Evolutionary conservation across 2,797 vertebrate genomes (phyloP).

Genomic region (Arvicola amphibius): DNA sequence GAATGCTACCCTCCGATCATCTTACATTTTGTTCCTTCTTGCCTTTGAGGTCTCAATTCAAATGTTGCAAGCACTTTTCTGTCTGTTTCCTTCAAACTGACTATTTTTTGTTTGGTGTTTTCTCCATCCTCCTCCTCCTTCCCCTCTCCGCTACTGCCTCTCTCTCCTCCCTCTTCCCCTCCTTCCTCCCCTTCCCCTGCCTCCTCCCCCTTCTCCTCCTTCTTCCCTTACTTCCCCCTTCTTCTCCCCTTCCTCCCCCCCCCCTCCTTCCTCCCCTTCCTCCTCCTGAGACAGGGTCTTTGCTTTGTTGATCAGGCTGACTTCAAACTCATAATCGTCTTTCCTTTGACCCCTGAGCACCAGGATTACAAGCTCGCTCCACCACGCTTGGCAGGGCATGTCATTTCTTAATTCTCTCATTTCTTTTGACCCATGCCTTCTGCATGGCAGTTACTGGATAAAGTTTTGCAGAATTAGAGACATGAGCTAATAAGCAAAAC

Average conservation of each 20-base stretch:
- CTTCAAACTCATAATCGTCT: not conserved
- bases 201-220: rapidly evolving
- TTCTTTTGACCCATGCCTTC: not conserved
- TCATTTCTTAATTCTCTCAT: not conserved
- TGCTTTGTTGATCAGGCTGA: not conserved
- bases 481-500: not conserved
- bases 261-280: too few species aligned
- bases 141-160: too few species aligned
- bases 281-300: not conserved
- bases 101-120: not conserved
- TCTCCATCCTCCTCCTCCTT: too few species aligned
- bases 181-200: rapidly evolving
- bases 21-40: not conserved
- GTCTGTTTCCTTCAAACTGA: not conserved
- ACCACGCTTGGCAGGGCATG: not conserved
- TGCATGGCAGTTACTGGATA: not conserved
- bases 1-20: rapidly evolving
- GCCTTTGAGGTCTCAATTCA: not conserved
- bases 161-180: too few species aligned
- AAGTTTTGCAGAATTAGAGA: not conserved
- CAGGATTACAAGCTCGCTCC: not conserved
- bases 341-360: not conserved
- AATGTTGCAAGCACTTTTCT: not conserved
- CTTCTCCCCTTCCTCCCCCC: too few species aligned
- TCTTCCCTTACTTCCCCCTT: too few species aligned